These are phyloP conservation scores for Percopsis transmontana DNA, from an alignment of 2,113 vertebrate species.

Conservation along the genomic window DNA sequence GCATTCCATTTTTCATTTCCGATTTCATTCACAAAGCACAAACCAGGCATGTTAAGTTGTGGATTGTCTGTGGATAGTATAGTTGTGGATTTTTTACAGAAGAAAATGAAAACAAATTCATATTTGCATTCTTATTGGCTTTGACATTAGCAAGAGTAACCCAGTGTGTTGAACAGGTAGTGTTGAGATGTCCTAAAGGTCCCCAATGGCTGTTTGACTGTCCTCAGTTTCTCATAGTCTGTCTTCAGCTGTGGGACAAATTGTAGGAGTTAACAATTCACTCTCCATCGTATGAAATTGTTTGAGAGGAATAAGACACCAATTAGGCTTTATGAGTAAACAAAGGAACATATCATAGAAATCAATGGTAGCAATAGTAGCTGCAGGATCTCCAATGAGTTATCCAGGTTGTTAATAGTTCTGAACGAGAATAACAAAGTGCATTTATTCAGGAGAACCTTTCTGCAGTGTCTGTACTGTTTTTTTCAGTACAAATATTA, in stretches of 20 bases:
- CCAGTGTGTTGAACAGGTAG: not conserved
- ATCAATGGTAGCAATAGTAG: not conserved
- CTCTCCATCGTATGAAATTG: not conserved
- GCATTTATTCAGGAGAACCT: constrained; percentile 19
- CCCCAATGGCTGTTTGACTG: not conserved
- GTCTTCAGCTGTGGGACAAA: not conserved
- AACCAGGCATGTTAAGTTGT: no score
- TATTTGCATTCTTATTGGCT: no score
- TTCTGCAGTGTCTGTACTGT: not conserved
- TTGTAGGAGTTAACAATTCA: not conserved
- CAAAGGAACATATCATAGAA: constrained; percentile 8
- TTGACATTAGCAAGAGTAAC: not conserved
- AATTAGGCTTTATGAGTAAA: constrained; percentile 25
- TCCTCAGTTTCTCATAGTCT: not conserved
- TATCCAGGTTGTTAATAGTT: constrained; percentile 29
- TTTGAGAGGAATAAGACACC: not conserved
- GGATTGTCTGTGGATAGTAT: no score
- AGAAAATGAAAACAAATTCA: not conserved
- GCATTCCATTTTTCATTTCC: no score
- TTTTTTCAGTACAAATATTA: constrained; percentile 33
- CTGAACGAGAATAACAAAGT: constrained; percentile 24
- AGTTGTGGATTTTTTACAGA: no score
- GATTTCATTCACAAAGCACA: no score
- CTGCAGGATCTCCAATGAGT: not conserved
- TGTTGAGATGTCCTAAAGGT: not conserved